These are phyloP conservation scores for Aurelia coerulea DNA, from an alignment of 30 jellyfish, hydroid and myxozoan genomes.

Conservation along the genomic window DNA sequence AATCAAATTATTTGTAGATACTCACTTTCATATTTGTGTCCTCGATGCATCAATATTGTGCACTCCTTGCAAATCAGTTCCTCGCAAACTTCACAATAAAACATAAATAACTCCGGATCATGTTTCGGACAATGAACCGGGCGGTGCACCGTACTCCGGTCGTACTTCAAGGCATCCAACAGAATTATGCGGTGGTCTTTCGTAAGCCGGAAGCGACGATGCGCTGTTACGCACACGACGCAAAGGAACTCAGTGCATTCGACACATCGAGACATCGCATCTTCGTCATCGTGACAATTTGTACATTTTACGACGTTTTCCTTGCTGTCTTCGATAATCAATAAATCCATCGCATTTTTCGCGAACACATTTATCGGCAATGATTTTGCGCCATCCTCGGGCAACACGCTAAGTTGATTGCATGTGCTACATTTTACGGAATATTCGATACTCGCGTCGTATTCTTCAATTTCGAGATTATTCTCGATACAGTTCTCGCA, in stretches of 20 bases:
- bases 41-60: constrained; percentile 89
- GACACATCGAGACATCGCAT: constrained; percentile 94
- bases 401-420: constrained; percentile 68
- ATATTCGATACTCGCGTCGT: constrained; percentile 42
- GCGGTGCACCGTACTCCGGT: constrained; percentile 88
- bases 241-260: constrained; percentile 95
- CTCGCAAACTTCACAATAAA: constrained; percentile 91
- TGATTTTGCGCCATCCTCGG: constrained; percentile 75
- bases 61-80: constrained; percentile 94
- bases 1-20: background rate
- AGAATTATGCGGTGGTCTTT: constrained; percentile 87
- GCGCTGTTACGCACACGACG: constrained; percentile 91
- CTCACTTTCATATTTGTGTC: constrained; percentile 96
- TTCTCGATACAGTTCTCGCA: constrained; percentile 92
- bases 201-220: constrained; percentile 91
- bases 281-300: constrained; percentile 82
- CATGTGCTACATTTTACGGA: constrained; percentile 75
- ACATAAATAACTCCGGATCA: constrained; percentile 81
- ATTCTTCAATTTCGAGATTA: constrained; percentile 72
- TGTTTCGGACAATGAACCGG: constrained; percentile 90
- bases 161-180: constrained; percentile 84
- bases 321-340: constrained; percentile 84
- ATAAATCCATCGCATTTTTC: constrained; percentile 84
- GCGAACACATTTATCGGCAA: constrained; percentile 93
- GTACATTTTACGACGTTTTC: constrained; percentile 86